Evolutionary conservation across 1,140 invertebrate species (phyloP).

Genomic region (Drosophila persimilis): DNA sequence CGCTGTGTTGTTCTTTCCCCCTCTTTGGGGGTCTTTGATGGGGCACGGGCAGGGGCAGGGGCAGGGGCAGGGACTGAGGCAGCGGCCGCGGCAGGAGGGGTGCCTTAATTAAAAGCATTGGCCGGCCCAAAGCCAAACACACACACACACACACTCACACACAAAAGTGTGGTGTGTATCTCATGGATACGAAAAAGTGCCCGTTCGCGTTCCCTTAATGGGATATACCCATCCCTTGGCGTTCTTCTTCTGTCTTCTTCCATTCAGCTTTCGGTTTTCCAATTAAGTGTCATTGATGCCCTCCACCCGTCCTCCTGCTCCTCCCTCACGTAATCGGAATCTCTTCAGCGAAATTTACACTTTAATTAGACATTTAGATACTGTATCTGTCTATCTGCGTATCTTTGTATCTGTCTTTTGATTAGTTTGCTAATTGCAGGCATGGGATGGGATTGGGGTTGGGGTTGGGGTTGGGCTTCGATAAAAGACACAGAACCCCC

Average conservation of each 20-base stretch:
- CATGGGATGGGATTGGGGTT: no score
- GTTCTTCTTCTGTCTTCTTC: not conserved
- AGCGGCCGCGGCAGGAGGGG: not conserved
- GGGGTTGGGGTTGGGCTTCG: no score
- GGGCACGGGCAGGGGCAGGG: no score
- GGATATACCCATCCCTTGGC: not conserved
- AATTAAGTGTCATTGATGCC: conserved; percentile 77
- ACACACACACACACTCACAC: conserved; percentile 9
- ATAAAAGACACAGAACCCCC: no score
- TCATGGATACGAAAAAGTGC: conserved; percentile 36
- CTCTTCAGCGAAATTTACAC: conserved; percentile 60
- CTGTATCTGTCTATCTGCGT: conserved; percentile 47
- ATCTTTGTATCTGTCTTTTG: conserved; percentile 54
- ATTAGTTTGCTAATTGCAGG: conserved; percentile 62
- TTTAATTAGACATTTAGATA: conserved; percentile 75
- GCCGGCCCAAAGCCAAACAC: conserved; percentile 54
- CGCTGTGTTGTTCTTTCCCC: conserved; percentile 6
- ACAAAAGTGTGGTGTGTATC: conserved; percentile 21
- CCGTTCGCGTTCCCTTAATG: conserved; percentile 24
- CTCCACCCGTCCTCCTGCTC: not conserved
- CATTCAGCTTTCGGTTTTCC: conserved; percentile 50
- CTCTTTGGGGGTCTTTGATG: conserved; percentile 7
- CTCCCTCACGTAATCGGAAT: conserved; percentile 18
- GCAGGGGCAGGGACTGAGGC: no score
- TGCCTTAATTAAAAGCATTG: conserved; percentile 73